Conservation (phyloP, 2,113 vertebrate genomes). For the Mobula birostris region DNA sequence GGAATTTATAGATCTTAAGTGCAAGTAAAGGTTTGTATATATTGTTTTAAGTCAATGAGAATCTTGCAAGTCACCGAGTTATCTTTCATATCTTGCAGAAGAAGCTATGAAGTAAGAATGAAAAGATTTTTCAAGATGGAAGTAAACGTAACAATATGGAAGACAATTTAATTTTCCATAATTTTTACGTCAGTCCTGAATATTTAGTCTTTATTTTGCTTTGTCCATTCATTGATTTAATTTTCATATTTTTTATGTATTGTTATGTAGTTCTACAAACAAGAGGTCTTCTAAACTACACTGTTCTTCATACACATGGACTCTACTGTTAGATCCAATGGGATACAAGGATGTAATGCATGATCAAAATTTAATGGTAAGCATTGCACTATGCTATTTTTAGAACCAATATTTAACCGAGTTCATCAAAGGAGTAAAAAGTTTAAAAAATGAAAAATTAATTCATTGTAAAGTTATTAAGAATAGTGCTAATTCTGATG, state of each 20-base stretch:
- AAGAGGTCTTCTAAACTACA: constrained; percentile 49
- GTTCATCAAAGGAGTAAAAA: neutral
- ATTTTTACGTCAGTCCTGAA: too few relatives aligned
- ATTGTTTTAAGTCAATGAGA: neutral
- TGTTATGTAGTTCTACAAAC: constrained; percentile 61
- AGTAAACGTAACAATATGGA: neutral
- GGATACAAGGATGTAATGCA: constrained; percentile 64
- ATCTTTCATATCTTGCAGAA: neutral
- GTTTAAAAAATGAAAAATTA: neutral
- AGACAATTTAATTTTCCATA: too few relatives aligned
- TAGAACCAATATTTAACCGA: neutral
- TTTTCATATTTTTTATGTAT: neutral
- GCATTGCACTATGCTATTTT: neutral
- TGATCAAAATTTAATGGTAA: constrained; percentile 63
- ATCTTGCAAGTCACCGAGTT: neutral
- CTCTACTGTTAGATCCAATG: constrained; percentile 56
- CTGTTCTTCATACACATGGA: constrained; percentile 61
- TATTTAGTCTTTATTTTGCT: neutral
- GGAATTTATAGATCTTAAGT: constrained; percentile 61
- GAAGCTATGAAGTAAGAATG: neutral
- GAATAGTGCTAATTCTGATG: neutral
- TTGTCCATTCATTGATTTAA: neutral
- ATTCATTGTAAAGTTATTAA: neutral
- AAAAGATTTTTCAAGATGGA: neutral
- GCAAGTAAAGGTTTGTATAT: constrained; percentile 54